Conservation (phyloP, 2,888 invertebrate genomes). For the Mythimna ferrago region DNA sequence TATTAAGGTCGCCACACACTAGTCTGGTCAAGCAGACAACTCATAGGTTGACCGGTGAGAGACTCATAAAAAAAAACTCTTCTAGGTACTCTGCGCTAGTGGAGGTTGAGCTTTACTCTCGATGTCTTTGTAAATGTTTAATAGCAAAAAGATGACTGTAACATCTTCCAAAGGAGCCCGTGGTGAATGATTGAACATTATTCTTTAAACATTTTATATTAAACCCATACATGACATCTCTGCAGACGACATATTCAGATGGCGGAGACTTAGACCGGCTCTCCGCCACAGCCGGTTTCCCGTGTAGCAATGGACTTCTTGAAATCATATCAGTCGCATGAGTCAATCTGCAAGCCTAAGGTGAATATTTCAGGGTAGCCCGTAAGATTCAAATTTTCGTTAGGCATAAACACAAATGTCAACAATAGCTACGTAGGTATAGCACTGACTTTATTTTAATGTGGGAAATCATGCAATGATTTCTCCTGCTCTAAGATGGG, state of each 20-base stretch:
- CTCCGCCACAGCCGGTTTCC: conserved; percentile 78
- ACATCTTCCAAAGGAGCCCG: conserved; percentile 21
- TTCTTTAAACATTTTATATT: conserved; percentile 72
- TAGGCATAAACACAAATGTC: too few relatives aligned
- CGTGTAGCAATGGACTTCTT: conserved; percentile 83
- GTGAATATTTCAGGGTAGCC: too few relatives aligned
- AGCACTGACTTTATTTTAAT: too few relatives aligned
- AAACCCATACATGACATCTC: conserved; percentile 76
- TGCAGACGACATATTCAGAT: conserved; percentile 77
- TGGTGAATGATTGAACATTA: conserved; percentile 76
- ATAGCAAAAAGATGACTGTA: background rate
- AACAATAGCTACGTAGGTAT: too few relatives aligned
- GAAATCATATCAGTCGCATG: background rate
- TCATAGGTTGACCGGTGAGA: too few relatives aligned
- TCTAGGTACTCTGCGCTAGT: background rate
- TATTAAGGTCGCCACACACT: too few relatives aligned
- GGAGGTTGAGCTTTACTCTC: background rate
- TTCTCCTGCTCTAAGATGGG: too few relatives aligned
- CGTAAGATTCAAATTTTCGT: too few relatives aligned
- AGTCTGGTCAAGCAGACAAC: too few relatives aligned
- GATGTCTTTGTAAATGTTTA: background rate
- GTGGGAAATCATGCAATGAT: too few relatives aligned
- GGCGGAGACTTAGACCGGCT: conserved; percentile 71
- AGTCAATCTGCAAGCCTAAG: background rate
- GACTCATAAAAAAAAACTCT: too few relatives aligned